Conservation (phyloP, 1,140 invertebrate species). For the Agrypnia vestita region DNA sequence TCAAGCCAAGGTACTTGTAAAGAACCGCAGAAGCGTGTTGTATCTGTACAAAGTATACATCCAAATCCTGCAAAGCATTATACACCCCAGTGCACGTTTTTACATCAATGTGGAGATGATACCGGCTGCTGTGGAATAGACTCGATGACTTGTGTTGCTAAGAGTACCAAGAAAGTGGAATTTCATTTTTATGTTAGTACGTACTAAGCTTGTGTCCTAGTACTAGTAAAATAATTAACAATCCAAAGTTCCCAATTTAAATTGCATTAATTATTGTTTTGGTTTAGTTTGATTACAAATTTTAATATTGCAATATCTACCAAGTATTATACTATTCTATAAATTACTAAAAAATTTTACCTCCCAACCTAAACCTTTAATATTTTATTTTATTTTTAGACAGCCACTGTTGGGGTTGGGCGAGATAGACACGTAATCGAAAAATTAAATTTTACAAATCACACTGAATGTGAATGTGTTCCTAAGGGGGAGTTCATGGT, state of each 20-base stretch:
- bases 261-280: too few species aligned
- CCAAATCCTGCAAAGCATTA: conserved; percentile 79
- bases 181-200: conserved; percentile 79
- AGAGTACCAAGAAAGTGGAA: conserved; percentile 76
- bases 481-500: conserved; percentile 54
- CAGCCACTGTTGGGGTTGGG: conserved; percentile 47
- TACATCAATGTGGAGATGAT: conserved; percentile 85
- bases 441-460: conserved; percentile 58
- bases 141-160: conserved; percentile 78
- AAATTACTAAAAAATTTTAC: too few species aligned
- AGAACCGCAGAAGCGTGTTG: conserved; percentile 76
- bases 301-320: too few species aligned
- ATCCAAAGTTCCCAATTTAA: neutral
- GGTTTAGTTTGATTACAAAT: too few species aligned
- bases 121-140: conserved; percentile 82
- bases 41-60: conserved; percentile 73
- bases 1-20: conserved; percentile 75
- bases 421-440: conserved; percentile 42
- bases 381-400: conserved; percentile 50
- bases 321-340: too few species aligned
- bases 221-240: conserved; percentile 5
- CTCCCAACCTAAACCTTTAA: neutral
- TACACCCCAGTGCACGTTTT: conserved; percentile 81
- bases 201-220: conserved; percentile 5
- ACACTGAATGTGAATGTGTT: conserved; percentile 59